Percentiles rank a stretch among this genome's conserved stretches.
Conservation (phyloP, 2,888 invertebrate species). For the Parnassius mnemosyne region DNA sequence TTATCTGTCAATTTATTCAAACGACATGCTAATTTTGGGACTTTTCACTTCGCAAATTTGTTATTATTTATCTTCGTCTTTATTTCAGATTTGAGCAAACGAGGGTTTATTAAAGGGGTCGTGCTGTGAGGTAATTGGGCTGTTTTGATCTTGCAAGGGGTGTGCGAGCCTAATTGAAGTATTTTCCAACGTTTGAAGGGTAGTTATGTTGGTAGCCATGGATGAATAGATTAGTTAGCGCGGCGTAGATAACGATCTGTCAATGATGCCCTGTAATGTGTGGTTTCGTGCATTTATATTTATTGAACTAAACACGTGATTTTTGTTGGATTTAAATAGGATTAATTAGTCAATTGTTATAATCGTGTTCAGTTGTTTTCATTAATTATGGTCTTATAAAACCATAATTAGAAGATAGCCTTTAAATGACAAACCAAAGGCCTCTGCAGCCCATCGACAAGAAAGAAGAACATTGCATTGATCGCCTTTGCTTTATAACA, state of each 20-base stretch:
- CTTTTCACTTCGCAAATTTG: slow-evolving; percentile 64
- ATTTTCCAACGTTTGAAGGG: slow-evolving; percentile 69
- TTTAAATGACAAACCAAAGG: too few relatives aligned
- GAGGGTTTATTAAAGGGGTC: slow-evolving; percentile 70
- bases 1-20: slow-evolving; percentile 73
- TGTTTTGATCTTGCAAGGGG: slow-evolving; percentile 63
- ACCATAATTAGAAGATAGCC: too few relatives aligned
- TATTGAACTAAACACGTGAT: slow-evolving; percentile 29
- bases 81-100: slow-evolving; percentile 66
- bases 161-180: slow-evolving; percentile 63
- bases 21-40: slow-evolving; percentile 72
- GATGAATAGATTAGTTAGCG: slow-evolving; percentile 74
- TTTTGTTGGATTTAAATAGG: slow-evolving; percentile 18
- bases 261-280: slow-evolving; percentile 44
- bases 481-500: too few relatives aligned
- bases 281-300: slow-evolving; percentile 33
- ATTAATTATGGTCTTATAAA: too few relatives aligned
- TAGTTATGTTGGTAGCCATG: slow-evolving; percentile 46
- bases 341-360: slow-evolving; percentile 29
- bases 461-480: too few relatives aligned
- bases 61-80: slow-evolving; percentile 68
- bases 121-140: slow-evolving; percentile 67
- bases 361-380: too few relatives aligned
- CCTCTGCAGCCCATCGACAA: too few relatives aligned
- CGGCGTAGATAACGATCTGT: slow-evolving; percentile 60